phyloP scores from a whole-genome alignment of 2,113 vertebrate genomes.

The Oreochromis tanganicae region DNA sequence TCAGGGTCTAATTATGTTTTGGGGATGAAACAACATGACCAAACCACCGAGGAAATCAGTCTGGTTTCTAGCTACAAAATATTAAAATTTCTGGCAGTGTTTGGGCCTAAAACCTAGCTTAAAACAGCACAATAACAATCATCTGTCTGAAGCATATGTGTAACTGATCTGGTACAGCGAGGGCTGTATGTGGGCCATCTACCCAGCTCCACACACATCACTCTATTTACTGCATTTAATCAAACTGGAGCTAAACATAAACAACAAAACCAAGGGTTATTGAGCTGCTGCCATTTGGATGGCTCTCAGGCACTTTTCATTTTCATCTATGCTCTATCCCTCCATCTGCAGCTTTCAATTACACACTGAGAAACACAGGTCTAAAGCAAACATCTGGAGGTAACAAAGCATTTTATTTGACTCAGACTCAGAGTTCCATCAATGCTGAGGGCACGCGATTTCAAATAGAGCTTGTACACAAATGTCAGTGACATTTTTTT shows the following conservation, averaged over 20 bases:
- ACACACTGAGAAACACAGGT: background rate
- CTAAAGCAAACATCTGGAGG: conserved; percentile 12
- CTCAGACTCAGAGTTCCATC: background rate
- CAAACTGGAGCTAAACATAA: conserved; percentile 9
- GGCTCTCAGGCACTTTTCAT: background rate
- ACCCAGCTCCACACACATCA: background rate
- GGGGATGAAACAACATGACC: background rate
- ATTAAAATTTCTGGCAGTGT: conserved; percentile 18
- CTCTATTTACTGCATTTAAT: background rate
- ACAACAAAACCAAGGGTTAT: conserved; percentile 7
- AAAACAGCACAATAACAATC: conserved; percentile 1
- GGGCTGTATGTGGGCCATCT: background rate
- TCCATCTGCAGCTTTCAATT: conserved; percentile 31
- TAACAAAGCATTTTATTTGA: background rate
- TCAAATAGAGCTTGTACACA: background rate
- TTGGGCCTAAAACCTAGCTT: background rate
- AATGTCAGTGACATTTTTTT: background rate
- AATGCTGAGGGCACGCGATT: background rate
- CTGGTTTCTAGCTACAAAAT: background rate
- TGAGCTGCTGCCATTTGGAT: conserved; percentile 25
- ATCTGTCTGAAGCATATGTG: conserved; percentile 4
- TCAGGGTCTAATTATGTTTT: conserved; percentile 23
- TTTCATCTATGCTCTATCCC: conserved; percentile 4
- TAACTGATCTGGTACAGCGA: conserved; percentile 1
- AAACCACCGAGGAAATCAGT: conserved; percentile 40